Conservation (phyloP, 2,797 vertebrate species). For the Pangasius sanitwongsei region DNA sequence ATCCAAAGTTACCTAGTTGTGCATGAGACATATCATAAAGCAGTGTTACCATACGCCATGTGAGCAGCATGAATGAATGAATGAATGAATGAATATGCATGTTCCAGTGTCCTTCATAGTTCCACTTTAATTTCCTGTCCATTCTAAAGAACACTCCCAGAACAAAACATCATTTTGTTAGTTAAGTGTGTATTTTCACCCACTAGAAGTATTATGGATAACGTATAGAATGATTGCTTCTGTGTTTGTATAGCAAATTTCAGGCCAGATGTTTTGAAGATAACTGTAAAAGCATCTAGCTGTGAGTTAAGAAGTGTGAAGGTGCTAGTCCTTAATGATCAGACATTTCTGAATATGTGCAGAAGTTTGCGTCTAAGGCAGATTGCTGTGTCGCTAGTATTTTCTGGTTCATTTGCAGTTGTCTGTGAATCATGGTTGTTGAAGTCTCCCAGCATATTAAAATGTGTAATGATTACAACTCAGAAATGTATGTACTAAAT, state of each 20-base stretch:
- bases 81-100: neutral
- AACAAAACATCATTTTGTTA: neutral
- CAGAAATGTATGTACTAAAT: neutral
- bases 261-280: conserved; percentile 4
- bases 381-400: neutral
- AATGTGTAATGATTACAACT: neutral
- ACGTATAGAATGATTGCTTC: neutral
- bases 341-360: neutral
- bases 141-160: neutral
- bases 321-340: neutral
- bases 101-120: neutral
- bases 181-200: neutral
- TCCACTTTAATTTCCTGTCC: neutral
- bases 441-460: neutral
- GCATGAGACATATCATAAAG: too few species aligned
- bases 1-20: too few species aligned
- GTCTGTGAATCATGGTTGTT: neutral
- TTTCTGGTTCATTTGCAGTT: neutral
- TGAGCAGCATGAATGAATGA: neutral
- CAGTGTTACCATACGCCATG: too few species aligned
- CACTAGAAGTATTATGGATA: neutral
- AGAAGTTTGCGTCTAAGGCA: neutral
- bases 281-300: neutral
- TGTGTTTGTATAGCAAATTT: neutral
- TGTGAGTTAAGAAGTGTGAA: neutral